These are phyloP conservation scores for Mallateleia sp. DNA, from an alignment of 2,888 invertebrate species.

Conservation along the genomic window DNA sequence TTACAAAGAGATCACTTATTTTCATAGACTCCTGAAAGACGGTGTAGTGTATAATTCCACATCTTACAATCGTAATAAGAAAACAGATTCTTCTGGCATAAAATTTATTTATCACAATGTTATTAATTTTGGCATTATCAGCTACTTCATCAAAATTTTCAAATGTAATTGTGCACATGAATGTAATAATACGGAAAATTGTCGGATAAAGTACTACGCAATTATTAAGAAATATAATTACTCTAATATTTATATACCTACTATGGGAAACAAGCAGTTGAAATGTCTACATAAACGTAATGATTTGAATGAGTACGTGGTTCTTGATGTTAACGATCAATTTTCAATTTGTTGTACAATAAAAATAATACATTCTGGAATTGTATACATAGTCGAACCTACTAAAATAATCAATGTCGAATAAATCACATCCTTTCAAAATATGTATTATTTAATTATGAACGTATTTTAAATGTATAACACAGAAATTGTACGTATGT, in stretches of 20 bases:
- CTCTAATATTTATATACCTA: neutral
- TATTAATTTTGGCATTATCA: neutral
- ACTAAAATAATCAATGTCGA: neutral
- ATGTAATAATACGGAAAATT: neutral
- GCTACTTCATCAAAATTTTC: neutral
- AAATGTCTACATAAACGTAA: neutral
- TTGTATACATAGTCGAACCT: neutral
- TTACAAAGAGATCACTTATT: neutral
- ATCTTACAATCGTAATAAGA: neutral
- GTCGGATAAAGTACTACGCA: neutral
- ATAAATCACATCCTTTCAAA: too few relatives aligned
- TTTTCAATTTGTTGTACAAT: neutral
- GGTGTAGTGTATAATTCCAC: neutral
- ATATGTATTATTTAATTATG: too few relatives aligned
- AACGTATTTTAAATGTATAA: too few relatives aligned
- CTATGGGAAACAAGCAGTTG: neutral
- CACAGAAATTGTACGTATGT: too few relatives aligned
- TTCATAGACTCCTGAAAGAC: neutral
- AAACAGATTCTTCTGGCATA: neutral
- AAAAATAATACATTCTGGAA: neutral
- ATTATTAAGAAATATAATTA: neutral
- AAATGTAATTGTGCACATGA: neutral
- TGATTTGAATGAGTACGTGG: neutral
- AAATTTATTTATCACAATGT: neutral
- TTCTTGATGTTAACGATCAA: neutral